phyloP scores from a whole-genome alignment of 1,140 invertebrate genomes.

The Aporrectodea caliginosa region DNA sequence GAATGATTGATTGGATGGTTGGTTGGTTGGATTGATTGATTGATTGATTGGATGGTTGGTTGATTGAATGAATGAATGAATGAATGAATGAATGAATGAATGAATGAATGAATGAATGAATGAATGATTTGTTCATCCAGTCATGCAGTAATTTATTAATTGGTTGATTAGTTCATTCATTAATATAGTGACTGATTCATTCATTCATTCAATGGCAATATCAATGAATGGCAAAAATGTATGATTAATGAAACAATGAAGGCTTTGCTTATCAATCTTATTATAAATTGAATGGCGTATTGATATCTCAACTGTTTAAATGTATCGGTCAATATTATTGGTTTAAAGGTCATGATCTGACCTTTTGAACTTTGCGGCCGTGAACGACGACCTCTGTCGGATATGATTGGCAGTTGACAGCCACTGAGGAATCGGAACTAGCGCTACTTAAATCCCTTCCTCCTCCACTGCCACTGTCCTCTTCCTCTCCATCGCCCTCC shows the following conservation, averaged over 20 bases:
- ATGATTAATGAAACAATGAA: no score
- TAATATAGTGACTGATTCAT: not conserved
- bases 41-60: no score
- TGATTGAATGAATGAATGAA: not conserved
- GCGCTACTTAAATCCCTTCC: not conserved
- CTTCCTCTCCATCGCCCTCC: no score
- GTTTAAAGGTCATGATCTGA: no score
- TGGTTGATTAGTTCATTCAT: not conserved
- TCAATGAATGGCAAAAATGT: not conserved
- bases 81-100: slow-evolving; percentile 5
- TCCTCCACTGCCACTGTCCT: no score
- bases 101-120: not conserved
- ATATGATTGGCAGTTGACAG: not conserved
- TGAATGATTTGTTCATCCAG: not conserved
- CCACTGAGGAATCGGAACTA: not conserved
- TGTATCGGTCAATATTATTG: no score
- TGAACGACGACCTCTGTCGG: not conserved
- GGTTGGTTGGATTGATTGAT: no score
- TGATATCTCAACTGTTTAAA: no score
- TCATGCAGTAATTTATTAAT: not conserved
- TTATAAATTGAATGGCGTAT: no score
- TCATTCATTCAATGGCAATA: not conserved
- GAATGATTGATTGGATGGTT: no score
- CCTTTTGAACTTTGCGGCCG: not conserved
- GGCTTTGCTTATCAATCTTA: no score